Evolutionary conservation across 2,113 vertebrate species (phyloP).

Genomic region (Typhlomys cinereus): DNA sequence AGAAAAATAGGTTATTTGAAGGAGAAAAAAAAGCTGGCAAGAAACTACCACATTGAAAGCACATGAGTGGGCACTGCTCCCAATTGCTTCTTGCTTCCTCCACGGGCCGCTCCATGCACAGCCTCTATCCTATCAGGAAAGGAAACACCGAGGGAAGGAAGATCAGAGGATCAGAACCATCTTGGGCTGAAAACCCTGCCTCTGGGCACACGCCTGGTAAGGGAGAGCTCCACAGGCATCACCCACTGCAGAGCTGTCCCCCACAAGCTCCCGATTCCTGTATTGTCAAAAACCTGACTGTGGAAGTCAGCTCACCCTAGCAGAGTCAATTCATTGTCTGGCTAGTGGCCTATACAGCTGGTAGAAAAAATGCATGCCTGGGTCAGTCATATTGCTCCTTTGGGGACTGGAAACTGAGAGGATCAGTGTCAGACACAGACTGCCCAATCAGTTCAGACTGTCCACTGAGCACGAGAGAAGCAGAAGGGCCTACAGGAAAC

Average conservation of each 20-base stretch:
- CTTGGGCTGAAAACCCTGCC: not conserved
- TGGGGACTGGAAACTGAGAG: not conserved
- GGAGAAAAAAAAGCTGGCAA: not conserved
- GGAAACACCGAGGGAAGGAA: not conserved
- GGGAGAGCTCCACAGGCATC: not conserved
- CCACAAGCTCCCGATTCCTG: fast-evolving
- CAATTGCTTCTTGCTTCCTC: not conserved
- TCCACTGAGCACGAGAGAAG: too few species aligned
- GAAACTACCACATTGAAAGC: not conserved
- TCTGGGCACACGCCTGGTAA: not conserved
- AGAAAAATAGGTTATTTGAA: conserved; percentile 24
- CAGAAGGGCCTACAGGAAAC: too few species aligned
- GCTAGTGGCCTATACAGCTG: not conserved
- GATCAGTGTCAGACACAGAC: not conserved
- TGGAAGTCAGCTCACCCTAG: not conserved
- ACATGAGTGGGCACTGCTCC: not conserved
- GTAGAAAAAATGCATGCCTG: not conserved
- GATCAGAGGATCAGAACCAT: not conserved
- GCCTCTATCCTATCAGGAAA: not conserved
- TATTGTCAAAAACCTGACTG: not conserved
- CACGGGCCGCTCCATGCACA: not conserved
- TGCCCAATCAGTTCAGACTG: not conserved
- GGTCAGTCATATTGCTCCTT: not conserved
- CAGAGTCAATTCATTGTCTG: not conserved
- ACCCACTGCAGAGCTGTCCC: fast-evolving